These are phyloP conservation scores for Bursaphelenchus mucronatus DNA, from an alignment of 1,140 invertebrate species.

Conservation along the genomic window DNA sequence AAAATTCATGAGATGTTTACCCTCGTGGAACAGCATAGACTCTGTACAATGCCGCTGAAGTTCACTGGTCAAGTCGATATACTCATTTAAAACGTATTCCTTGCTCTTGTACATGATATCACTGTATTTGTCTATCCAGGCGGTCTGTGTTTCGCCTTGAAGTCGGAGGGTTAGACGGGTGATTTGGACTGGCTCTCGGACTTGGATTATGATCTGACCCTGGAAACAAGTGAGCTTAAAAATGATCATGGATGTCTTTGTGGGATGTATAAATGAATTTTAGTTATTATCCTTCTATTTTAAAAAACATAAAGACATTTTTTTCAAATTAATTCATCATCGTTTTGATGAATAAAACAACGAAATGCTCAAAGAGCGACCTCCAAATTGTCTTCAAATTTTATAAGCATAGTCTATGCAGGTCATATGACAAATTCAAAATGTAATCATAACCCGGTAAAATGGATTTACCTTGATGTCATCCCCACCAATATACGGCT, in stretches of 20 bases:
- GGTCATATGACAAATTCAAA: no score
- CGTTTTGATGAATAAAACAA: no score
- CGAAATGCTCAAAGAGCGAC: no score
- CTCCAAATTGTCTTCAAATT: no score
- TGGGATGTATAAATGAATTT: no score
- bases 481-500: constrained; percentile 28
- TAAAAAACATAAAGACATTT: no score
- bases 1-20: constrained; percentile 47
- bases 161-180: constrained; percentile 41
- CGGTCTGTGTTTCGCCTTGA: constrained; percentile 44
- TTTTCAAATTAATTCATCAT: no score
- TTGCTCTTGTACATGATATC: constrained; percentile 41
- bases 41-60: constrained; percentile 44
- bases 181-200: constrained; percentile 36
- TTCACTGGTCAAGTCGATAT: constrained; percentile 49
- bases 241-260: no score
- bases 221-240: constrained; percentile 7
- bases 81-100: constrained; percentile 50
- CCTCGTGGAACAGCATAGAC: constrained; percentile 33
- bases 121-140: constrained; percentile 39
- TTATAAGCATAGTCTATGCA: no score
- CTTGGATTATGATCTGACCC: constrained; percentile 38
- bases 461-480: constrained; percentile 19
- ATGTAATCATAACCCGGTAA: no score
- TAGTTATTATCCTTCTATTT: no score